phyloP scores from a whole-genome alignment of 2,888 invertebrate species.

The Gisinianus flammeolus region DNA sequence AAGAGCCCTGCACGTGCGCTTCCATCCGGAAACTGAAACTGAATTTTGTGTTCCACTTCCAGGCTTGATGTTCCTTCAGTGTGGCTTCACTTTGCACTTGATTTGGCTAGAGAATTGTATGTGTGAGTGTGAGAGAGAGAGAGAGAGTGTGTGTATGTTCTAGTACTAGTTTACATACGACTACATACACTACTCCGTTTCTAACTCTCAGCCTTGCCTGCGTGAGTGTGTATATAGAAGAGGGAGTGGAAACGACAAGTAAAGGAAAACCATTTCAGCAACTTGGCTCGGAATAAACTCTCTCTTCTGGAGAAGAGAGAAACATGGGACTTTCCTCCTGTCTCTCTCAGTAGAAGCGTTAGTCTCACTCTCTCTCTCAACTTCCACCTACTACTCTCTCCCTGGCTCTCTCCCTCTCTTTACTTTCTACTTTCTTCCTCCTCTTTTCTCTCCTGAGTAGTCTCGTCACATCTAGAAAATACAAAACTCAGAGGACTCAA shows the following conservation, averaged over 20 bases:
- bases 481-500: no score
- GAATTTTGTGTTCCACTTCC: slow-evolving; percentile 29
- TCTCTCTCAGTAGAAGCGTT: no score
- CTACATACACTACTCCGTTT: background rate
- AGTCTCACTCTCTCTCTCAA: no score
- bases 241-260: slow-evolving; percentile 28
- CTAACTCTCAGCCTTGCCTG: background rate
- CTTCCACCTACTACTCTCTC: no score
- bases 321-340: no score
- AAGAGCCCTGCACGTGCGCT: slow-evolving; percentile 18
- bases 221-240: background rate
- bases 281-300: background rate
- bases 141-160: background rate
- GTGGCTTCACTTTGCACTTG: background rate
- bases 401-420: no score
- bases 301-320: no score
- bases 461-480: no score
- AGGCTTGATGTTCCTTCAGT: background rate
- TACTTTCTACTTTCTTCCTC: no score
- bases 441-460: no score
- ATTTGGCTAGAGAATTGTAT: background rate
- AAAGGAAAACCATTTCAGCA: background rate
- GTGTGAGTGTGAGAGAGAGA: background rate
- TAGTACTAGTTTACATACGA: background rate
- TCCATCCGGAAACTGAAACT: slow-evolving; percentile 33